Percentiles rank a stretch among this genome's conserved stretches.
Evolutionary conservation across 2,888 invertebrate species (phyloP).

Genomic region (Crematogaster levior): DNA sequence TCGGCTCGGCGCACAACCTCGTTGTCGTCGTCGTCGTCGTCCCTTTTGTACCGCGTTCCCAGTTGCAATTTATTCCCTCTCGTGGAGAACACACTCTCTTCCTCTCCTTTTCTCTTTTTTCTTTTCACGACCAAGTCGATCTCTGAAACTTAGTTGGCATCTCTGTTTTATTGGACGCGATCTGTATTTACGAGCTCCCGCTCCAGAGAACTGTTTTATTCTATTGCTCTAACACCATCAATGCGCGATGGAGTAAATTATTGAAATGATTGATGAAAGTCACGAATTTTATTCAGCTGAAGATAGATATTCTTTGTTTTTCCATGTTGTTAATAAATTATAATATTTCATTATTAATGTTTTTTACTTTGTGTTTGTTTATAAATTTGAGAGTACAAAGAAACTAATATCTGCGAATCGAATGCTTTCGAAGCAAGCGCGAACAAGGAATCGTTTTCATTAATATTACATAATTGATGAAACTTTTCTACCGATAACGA

Average conservation of each 20-base stretch:
- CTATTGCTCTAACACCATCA: constrained; percentile 19
- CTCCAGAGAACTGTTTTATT: constrained; percentile 27
- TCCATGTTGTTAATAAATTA: not conserved
- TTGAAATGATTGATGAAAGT: constrained; percentile 23
- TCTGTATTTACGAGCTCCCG: constrained; percentile 28
- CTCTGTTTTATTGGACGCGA: constrained; percentile 51
- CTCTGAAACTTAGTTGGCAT: constrained; percentile 47
- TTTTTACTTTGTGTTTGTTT: not conserved
- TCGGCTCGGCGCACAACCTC: not conserved
- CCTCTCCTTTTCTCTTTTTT: not conserved
- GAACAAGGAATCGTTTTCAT: not conserved
- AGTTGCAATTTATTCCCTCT: constrained; percentile 60
- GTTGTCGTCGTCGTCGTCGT: not conserved
- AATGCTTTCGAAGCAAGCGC: not conserved
- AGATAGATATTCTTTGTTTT: not conserved
- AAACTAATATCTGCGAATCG: not conserved
- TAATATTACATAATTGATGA: constrained; percentile 18
- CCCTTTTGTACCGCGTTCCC: constrained; percentile 36
- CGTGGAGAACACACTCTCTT: not conserved
- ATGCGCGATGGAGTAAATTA: constrained; percentile 10
- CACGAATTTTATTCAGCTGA: not conserved
- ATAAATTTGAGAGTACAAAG: not conserved
- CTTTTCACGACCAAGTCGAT: constrained; percentile 45
- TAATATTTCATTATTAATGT: not conserved
- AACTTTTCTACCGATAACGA: constrained; percentile 13